A percentile compares a stretch with the other conserved stretches of the same genome.
Conservation (phyloP, 2,888 invertebrate species). For the Diachrysia chrysitis region DNA sequence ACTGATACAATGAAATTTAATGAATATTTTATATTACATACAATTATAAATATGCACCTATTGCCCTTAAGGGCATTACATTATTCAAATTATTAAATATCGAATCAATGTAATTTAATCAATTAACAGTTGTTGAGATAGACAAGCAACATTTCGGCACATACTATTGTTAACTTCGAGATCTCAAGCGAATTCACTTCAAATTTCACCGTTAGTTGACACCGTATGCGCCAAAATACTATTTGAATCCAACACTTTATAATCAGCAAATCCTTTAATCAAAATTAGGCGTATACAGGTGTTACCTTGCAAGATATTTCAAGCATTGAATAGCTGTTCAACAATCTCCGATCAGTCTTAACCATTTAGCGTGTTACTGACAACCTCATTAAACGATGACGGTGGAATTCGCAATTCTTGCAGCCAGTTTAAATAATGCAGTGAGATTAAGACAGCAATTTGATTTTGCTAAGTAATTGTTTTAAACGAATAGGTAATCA, state of each 20-base stretch:
- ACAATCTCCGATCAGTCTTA: slow-evolving; percentile 72
- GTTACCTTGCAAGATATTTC: slow-evolving; percentile 32
- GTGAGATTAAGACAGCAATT: too few species aligned
- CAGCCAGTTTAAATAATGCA: too few species aligned
- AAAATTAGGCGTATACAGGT: slow-evolving; percentile 34
- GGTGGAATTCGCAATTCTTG: slow-evolving; percentile 23
- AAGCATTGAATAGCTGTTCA: slow-evolving; percentile 40
- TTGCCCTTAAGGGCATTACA: slow-evolving; percentile 72
- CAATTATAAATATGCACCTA: slow-evolving; percentile 81
- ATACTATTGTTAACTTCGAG: slow-evolving; percentile 9
- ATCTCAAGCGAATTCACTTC: neutral
- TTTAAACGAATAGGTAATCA: neutral
- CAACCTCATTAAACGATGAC: slow-evolving; percentile 58
- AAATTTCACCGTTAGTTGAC: neutral
- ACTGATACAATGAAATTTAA: slow-evolving; percentile 78
- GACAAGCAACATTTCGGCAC: slow-evolving; percentile 14
- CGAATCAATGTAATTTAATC: slow-evolving; percentile 17
- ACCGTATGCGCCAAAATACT: slow-evolving; percentile 19
- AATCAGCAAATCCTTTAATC: slow-evolving; percentile 12
- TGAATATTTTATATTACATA: slow-evolving; percentile 74
- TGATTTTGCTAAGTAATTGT: neutral
- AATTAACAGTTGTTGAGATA: slow-evolving; percentile 26
- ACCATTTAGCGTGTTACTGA: slow-evolving; percentile 77
- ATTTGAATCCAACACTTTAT: slow-evolving; percentile 12
- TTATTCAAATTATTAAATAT: slow-evolving; percentile 85